Evolutionary conservation across 2,797 vertebrate genomes (phyloP), one percentile per base, ranked within the genome.

Genomic region (Limosa lapponica): DNA sequence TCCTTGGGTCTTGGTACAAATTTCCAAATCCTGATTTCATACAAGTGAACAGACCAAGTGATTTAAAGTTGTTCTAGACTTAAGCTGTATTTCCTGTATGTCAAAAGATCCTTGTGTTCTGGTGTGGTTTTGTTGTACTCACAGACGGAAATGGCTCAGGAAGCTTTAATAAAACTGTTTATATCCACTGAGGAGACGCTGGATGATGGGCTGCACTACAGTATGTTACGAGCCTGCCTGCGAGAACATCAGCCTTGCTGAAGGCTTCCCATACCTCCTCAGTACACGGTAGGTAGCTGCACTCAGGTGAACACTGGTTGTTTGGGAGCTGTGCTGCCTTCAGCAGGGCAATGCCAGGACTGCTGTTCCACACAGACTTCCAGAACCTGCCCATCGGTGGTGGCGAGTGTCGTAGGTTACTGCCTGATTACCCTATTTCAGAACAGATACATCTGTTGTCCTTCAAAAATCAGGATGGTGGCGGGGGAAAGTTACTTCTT

Each of bases 341-440:
- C 59, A 16, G 24, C 22, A 7, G 44, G 30, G 28, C 70, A 11
- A 13, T 20, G 43, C 64, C 25, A 51, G 54, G 28, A 34, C 5
- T 58, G 72, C 55, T 57, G 43, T 57, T 61, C 49, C 58, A 64
- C 4, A 0, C 48, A 30, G 62, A 16, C 32, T 28, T 64, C 44
- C 32, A 22, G 59, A 79, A 65, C 5, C 11, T 6, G 3, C 12
- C 0, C 0, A 1, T 7, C 0, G 0, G 14, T 27, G 6, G 23
- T 41, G 25, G 16, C 4, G 13, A 44, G 11, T 12, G n/a, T 6
- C 0, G 0, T 0, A 15, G n/a, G 46, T 48, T 24, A 8, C 32
- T 51, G 72, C 49, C 22, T 28, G 36, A 22, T 25, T 23, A 8
- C 52, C 8, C 34, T 0, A 0, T 13, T 43, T 55, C 54, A 82